Evolutionary conservation across 2,113 vertebrate genomes (phyloP).

Genomic region (Hippocampus zosterae): DNA sequence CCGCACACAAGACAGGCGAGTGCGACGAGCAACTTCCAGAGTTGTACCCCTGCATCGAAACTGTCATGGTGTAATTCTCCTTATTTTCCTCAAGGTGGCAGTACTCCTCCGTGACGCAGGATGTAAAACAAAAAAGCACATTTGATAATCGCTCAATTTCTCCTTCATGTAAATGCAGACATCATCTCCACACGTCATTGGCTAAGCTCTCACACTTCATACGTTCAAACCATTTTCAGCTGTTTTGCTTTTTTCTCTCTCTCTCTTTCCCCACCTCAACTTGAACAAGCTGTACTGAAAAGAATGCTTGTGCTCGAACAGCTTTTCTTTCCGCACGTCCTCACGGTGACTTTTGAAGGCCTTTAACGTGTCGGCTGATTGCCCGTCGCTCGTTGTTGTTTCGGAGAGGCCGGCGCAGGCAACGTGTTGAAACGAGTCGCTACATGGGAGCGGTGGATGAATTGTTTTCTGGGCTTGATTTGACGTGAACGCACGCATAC

Average conservation of each 20-base stretch:
- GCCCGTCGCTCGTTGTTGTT: slow-evolving; percentile 1
- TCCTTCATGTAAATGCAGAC: neutral
- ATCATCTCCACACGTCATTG: neutral
- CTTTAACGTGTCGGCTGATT: slow-evolving; percentile 11
- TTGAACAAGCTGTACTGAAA: neutral
- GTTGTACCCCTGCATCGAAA: neutral
- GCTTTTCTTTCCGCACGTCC: neutral
- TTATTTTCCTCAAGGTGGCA: neutral
- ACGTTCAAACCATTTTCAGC: neutral
- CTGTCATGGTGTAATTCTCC: neutral
- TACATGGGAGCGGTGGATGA: slow-evolving; percentile 25
- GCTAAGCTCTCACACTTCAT: neutral
- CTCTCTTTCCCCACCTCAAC: neutral
- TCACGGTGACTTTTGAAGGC: neutral
- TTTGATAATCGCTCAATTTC: neutral
- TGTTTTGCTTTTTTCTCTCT: neutral
- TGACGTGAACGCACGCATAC: slow-evolving; percentile 36
- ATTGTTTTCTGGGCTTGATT: slow-evolving; percentile 34
- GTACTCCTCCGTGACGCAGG: too few relatives aligned
- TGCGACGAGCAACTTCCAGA: too few relatives aligned
- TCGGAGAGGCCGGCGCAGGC: slow-evolving; percentile 21
- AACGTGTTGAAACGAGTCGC: slow-evolving; percentile 26
- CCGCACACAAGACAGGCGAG: too few relatives aligned
- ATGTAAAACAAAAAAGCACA: neutral
- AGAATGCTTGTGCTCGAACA: too few relatives aligned